A percentile compares a stretch with the other conserved stretches of the same genome.
Conservation (phyloP, 2,888 invertebrate species). For the Mayetiola destructor region DNA sequence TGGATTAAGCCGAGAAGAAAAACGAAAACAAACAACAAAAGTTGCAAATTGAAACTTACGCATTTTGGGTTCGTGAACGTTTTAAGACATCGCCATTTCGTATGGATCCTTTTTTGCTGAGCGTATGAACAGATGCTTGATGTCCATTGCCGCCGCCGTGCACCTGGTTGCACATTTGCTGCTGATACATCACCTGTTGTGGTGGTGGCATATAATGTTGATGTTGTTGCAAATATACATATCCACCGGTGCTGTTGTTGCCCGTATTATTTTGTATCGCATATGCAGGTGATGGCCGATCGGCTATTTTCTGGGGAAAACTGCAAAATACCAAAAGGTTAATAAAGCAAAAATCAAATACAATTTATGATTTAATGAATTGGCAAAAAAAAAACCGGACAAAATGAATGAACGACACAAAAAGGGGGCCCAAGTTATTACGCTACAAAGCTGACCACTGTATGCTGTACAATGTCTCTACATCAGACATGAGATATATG, state of each 20-base stretch:
- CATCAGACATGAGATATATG: too few species aligned
- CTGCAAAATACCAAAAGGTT: conserved; percentile 22
- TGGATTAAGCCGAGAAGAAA: too few species aligned
- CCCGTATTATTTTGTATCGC: conserved; percentile 17
- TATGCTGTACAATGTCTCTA: too few species aligned
- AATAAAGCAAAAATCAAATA: not conserved
- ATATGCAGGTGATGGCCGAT: conserved; percentile 29
- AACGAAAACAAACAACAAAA: not conserved
- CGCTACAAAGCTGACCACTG: too few species aligned
- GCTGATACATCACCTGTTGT: conserved; percentile 19
- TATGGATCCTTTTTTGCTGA: conserved; percentile 49
- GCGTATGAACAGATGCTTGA: conserved; percentile 31
- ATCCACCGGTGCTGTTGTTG: conserved; percentile 27
- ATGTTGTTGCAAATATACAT: conserved; percentile 33
- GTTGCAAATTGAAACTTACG: conserved; percentile 38
- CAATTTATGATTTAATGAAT: not conserved
- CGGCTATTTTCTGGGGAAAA: conserved; percentile 35
- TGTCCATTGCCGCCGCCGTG: conserved; percentile 16
- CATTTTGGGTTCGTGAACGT: conserved; percentile 49
- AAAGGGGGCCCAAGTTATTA: too few species aligned
- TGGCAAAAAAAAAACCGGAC: too few species aligned
- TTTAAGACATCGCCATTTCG: conserved; percentile 49
- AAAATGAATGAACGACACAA: too few species aligned
- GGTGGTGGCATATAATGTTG: conserved; percentile 26
- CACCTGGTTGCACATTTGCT: conserved; percentile 31